Evolutionary conservation across 30 jellyfish, hydroid and myxozoan genomes (phyloP).

Genomic region (Aurelia aurita): DNA sequence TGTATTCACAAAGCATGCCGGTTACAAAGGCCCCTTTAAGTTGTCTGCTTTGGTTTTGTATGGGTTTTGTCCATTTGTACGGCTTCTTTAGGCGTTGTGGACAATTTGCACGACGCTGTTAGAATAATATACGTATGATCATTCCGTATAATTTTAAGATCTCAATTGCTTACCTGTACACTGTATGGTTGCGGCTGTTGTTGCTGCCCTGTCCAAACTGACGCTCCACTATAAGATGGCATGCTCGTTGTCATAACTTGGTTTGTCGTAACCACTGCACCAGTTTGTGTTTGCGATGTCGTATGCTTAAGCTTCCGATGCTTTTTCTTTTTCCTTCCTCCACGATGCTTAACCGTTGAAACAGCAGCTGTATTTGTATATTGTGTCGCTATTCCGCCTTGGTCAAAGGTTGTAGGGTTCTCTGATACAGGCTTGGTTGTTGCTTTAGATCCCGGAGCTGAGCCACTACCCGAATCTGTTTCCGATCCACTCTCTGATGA

Average conservation of each 20-base stretch:
- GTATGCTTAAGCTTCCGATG: slow-evolving; percentile 21
- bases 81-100: too few species aligned
- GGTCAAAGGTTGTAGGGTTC: slow-evolving; percentile 47
- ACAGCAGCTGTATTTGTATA: neutral
- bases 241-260: neutral
- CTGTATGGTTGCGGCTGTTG: neutral
- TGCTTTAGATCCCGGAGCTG: neutral
- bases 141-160: too few species aligned
- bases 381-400: slow-evolving; percentile 31
- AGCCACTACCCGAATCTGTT: slow-evolving; percentile 31
- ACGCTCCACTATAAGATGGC: slow-evolving; percentile 1
- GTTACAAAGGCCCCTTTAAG: too few species aligned
- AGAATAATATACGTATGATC: too few species aligned
- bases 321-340: slow-evolving; percentile 32
- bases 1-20: too few species aligned
- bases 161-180: neutral
- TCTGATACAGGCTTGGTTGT: slow-evolving; percentile 42
- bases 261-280: neutral
- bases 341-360: neutral
- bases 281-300: neutral
- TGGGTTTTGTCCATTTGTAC: too few species aligned
- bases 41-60: too few species aligned
- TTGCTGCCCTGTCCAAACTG: too few species aligned
- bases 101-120: too few species aligned
- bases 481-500: slow-evolving; percentile 14